Evolutionary conservation across 1,140 invertebrate genomes (phyloP), one percentile per base, ranked within the genome.

Genomic region (Gonioctena quinquepunctata): DNA sequence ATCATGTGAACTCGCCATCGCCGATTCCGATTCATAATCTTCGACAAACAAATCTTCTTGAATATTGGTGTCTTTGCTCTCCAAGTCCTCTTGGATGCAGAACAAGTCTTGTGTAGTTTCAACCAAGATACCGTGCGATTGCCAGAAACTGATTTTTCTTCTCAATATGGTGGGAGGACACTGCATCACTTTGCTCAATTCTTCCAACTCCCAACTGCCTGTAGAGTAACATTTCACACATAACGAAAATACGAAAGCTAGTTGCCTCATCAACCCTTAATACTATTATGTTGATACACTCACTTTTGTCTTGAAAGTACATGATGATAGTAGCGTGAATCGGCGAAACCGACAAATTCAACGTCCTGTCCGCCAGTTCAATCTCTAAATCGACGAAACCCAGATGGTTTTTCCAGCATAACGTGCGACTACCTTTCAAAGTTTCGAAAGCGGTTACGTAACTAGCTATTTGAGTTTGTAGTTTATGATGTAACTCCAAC

Each of bases 321-420:
- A 95, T 92, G 67, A 99, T 94, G 61, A 99, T 93, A 0, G 96
- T 94, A 0, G 96, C 97, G 83, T 98, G 95, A 23, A 96, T 91
- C 0, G 97, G 96, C 3, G 94, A 92, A 1, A 98, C 96, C 59
- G 90, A 92, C 72, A 98, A 88, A 69, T 93, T 90, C 27, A 98
- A 81, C 54, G 88, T 93, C 77, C 91, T 88, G 50, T 93, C 91
- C 56, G 92, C 93, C 49, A 98, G 85, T 85, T 98, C 95, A 60
- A 99, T 90, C 77, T 97, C 94, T 52, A 99, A 86, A 80, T 94
- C 92, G 0, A 99, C 95, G 79, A 91, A 91, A 0, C 96, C 96
- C 22, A 98, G 87, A 84, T 98, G 94, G 19, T 94, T 91, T 77
- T 96, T 96, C 97, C 96, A 99, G 78, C 90, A 91, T 0, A 99